Evolutionary conservation across 64 coral and sea anemone species (phyloP).

Genomic region (Exaiptasia diaphana): DNA sequence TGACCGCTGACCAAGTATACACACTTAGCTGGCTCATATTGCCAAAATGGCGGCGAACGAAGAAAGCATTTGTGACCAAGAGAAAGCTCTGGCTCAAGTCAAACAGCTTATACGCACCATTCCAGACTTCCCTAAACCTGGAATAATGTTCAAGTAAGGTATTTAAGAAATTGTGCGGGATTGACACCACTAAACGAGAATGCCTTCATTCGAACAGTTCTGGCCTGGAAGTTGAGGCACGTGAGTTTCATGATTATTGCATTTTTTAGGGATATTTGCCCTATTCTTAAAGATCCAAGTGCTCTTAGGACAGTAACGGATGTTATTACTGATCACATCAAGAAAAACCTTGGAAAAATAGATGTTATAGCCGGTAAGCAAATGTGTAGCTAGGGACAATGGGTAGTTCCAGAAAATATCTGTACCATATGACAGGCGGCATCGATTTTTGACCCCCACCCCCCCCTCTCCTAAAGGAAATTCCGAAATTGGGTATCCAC

Average conservation of each 20-base stretch:
- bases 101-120: constrained; percentile 68
- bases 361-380: constrained; percentile 85
- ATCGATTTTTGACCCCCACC: too few relatives aligned
- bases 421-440: too few relatives aligned
- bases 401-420: too few relatives aligned
- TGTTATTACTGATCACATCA: constrained; percentile 65
- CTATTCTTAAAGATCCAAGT: constrained; percentile 80
- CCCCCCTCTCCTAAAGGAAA: not conserved
- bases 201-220: too few relatives aligned
- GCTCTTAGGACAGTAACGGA: constrained; percentile 81
- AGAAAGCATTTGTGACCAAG: constrained; percentile 62
- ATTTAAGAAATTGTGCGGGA: too few relatives aligned
- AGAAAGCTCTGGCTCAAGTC: constrained; percentile 76
- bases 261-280: constrained; percentile 80
- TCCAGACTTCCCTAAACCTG: constrained; percentile 86
- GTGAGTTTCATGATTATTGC: not conserved
- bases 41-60: constrained; percentile 53
- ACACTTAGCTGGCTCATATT: too few relatives aligned
- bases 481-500: too few relatives aligned
- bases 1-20: too few relatives aligned
- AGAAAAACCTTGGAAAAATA: constrained; percentile 51
- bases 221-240: not conserved
- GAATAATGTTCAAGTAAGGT: constrained; percentile 83
- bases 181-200: too few relatives aligned
- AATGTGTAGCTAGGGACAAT: too few relatives aligned